Base-by-base conservation (phyloP, 1,140 invertebrate species). In the Drosophila tani region DNA sequence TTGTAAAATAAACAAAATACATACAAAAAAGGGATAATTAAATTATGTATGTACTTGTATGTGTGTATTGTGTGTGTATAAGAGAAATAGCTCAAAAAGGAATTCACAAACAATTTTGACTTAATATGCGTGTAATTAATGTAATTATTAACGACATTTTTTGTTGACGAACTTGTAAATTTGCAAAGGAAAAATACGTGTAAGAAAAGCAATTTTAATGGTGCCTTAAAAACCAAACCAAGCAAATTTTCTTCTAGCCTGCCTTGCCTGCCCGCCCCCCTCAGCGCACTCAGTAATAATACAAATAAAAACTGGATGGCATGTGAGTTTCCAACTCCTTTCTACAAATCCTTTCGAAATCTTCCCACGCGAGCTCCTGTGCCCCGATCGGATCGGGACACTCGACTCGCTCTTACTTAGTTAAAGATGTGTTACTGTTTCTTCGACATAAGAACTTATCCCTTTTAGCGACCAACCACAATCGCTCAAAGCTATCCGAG, bases 141-240 rank as follows among this genome's bases (percentile, higher is more conserved):
- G 75, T 79, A 80, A 79, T 79, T 79, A 79, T 73, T 71, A 77
- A 77, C 63, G 60, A 80, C 56, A 75, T 83, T 88, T 29, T 56
- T 90, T 90, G 85, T 90, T 90, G 75, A 88, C 78, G 21, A 88
- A 85, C 76, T 90, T 91, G 88, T 91, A 91, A 82, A 91, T 91
- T 91, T 84, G 83, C 83, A 91, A 91, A 77, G 88, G 91, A 92
- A 91, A 92, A 91, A 92, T 92, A 92, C 91, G 91, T 92, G 91
- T 92, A 92, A 92, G 84, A 88, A 92, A 92, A 92, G 91, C 91
- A 92, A 92, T 92, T 92, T 92, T 92, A 92, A 92, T 91, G 91
- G 91, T 92, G 91, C 91, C 91, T 92, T 92, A 92, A 92, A 91
- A 92, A 92, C 91, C 86, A 92, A 87, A 81, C 84, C 84, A 88